Evolutionary conservation across 2,113 vertebrate genomes (phyloP).

Genomic region (Alligator sinensis): DNA sequence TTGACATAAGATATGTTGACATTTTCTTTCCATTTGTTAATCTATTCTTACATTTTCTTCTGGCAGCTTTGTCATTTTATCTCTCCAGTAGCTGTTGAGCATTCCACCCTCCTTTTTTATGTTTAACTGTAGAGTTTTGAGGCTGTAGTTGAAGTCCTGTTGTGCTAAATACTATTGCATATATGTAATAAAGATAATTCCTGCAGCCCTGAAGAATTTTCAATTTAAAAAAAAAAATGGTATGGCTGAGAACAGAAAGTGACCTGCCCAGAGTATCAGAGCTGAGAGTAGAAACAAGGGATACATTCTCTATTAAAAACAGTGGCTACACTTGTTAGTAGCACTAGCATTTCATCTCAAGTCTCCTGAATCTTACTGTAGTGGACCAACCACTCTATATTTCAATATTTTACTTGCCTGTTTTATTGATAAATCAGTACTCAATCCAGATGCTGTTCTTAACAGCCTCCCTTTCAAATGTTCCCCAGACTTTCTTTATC

Average conservation of each 20-base stretch:
- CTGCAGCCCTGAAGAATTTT: not conserved
- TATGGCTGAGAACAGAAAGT: not conserved
- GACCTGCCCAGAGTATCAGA: not conserved
- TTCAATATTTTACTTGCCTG: too few relatives aligned
- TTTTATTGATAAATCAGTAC: too few relatives aligned
- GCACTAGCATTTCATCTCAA: not conserved
- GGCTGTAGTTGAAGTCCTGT: fast-evolving
- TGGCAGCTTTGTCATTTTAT: not conserved
- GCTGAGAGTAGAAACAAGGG: not conserved
- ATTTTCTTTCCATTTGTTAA: not conserved
- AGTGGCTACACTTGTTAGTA: not conserved
- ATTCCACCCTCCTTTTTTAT: too few relatives aligned
- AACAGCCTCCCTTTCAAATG: too few relatives aligned
- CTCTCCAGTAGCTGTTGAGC: too few relatives aligned
- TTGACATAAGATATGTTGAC: not conserved
- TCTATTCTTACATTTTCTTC: not conserved
- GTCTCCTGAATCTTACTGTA: not conserved
- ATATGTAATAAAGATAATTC: not conserved
- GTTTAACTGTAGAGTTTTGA: not conserved
- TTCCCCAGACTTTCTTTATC: too few relatives aligned
- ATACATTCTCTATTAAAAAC: too few relatives aligned
- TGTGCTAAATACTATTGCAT: not conserved
- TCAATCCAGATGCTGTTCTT: too few relatives aligned
- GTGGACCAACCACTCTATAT: not conserved
- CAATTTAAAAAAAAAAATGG: not conserved